phyloP scores from a whole-genome alignment of 2,797 vertebrate genomes.

The Falco cherrug region DNA sequence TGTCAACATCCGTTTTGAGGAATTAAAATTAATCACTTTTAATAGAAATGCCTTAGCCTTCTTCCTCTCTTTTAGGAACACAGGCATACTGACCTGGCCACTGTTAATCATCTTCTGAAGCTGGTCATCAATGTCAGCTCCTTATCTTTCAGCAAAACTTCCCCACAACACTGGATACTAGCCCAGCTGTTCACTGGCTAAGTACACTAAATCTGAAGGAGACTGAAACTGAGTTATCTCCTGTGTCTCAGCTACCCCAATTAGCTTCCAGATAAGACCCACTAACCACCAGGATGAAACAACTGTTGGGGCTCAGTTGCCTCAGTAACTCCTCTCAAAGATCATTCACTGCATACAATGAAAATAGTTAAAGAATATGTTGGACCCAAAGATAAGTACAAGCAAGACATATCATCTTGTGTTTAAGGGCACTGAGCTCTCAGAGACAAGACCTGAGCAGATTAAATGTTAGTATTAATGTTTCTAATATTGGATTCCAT shows the following conservation, averaged over 20 bases:
- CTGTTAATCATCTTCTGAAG: not conserved
- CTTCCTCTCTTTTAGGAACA: not conserved
- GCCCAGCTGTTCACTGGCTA: not conserved
- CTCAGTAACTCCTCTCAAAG: not conserved
- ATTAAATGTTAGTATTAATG: not conserved
- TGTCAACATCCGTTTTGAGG: not conserved
- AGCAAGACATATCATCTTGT: not conserved
- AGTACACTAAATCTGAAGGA: not conserved
- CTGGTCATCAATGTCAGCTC: not conserved
- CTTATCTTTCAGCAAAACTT: not conserved
- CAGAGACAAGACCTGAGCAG: not conserved
- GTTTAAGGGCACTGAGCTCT: not conserved
- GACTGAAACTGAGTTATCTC: not conserved
- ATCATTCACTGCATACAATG: not conserved
- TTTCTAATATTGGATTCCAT: not conserved
- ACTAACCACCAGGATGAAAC: not conserved
- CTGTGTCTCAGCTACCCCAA: not conserved
- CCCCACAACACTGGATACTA: not conserved
- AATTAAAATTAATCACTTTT: not conserved
- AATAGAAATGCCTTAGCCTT: not conserved
- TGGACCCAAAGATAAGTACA: not conserved
- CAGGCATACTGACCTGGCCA: not conserved
- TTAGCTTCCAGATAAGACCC: not conserved
- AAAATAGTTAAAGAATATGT: not conserved
- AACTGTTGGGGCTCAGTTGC: not conserved